Evolutionary conservation across 2,113 vertebrate species (phyloP).

Genomic region (Platichthys flesus): DNA sequence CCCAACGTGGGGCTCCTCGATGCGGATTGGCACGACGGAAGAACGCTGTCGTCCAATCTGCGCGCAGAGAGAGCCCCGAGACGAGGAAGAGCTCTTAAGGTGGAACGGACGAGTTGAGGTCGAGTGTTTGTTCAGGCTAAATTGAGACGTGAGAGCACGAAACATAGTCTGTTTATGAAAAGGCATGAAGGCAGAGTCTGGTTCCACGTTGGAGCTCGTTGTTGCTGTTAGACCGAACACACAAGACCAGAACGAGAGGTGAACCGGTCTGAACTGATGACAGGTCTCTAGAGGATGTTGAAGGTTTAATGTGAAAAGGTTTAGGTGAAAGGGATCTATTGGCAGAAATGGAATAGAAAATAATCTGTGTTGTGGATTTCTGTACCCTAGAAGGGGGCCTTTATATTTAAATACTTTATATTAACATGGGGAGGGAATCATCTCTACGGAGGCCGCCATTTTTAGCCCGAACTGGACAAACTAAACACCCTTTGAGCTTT

Average conservation of each 20-base stretch:
- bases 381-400: too few relatives aligned
- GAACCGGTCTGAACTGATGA: background rate
- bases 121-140: background rate
- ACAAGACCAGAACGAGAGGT: background rate
- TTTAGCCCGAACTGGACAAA: too few relatives aligned
- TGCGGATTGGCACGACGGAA: conserved; percentile 61
- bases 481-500: too few relatives aligned
- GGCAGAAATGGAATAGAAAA: too few relatives aligned
- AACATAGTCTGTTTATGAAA: conserved; percentile 1
- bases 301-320: too few relatives aligned
- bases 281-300: too few relatives aligned
- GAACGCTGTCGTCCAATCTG: conserved; percentile 63
- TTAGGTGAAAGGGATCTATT: too few relatives aligned
- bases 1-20: conserved; percentile 80
- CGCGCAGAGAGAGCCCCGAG: conserved; percentile 13
- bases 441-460: too few relatives aligned
- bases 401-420: too few relatives aligned
- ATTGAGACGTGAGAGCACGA: conserved; percentile 60
- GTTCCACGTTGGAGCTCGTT: conserved; percentile 7
- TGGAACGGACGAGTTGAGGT: conserved; percentile 57
- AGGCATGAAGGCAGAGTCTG: background rate
- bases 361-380: too few relatives aligned
- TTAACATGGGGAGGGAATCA: too few relatives aligned
- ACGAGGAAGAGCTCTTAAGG: conserved; percentile 77
- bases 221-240: background rate